phyloP scores from a whole-genome alignment of 2,888 invertebrate genomes.

The Podabrus alpinus region DNA sequence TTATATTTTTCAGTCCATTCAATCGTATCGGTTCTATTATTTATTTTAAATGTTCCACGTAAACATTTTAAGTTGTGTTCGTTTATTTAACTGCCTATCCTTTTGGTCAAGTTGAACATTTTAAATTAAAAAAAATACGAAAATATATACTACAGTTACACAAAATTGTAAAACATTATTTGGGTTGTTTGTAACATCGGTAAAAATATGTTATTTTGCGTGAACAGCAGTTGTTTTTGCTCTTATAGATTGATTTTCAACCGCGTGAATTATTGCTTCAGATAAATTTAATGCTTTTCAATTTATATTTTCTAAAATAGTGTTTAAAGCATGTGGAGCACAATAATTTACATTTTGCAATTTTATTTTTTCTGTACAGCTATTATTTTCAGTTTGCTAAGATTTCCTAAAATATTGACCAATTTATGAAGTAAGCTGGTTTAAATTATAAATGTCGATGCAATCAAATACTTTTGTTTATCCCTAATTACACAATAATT shows the following conservation, averaged over 20 bases:
- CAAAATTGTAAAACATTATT: conserved; percentile 1
- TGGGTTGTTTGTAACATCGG: conserved; percentile 19
- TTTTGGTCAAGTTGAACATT: neutral
- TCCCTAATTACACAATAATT: too few species aligned
- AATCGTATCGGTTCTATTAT: neutral
- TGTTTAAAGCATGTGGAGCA: neutral
- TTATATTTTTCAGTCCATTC: neutral
- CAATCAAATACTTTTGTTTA: too few species aligned
- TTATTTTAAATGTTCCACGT: neutral
- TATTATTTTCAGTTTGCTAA: neutral
- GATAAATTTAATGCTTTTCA: conserved; percentile 18
- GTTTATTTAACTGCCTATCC: neutral
- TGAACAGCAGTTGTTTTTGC: conserved; percentile 13
- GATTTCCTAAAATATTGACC: neutral
- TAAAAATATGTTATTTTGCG: conserved; percentile 14
- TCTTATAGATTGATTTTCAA: conserved; percentile 18
- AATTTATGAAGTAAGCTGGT: too few species aligned
- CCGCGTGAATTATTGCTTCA: conserved; percentile 17
- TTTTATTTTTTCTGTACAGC: neutral
- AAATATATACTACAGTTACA: conserved; percentile 9
- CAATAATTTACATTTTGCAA: neutral
- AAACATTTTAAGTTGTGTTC: neutral
- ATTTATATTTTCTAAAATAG: conserved; percentile 13
- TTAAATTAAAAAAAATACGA: conserved; percentile 8
- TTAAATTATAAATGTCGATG: too few species aligned